Percentiles rank a stretch among this genome's conserved stretches.
These are phyloP conservation scores for Scleropages formosus DNA, from an alignment of 2,797 vertebrate genomes.

Conservation along the genomic window DNA sequence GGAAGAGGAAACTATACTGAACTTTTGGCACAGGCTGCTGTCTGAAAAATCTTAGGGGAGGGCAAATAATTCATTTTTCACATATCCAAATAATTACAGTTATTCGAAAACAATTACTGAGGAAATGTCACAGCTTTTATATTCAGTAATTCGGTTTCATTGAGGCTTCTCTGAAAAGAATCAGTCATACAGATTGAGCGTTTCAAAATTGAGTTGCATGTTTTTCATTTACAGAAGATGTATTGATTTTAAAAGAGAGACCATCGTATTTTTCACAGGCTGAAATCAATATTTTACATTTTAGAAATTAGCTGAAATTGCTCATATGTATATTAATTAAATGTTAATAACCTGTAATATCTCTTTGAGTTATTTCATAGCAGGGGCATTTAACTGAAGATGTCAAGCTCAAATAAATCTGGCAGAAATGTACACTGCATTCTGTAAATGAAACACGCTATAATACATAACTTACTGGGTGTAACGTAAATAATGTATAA, in stretches of 20 bases:
- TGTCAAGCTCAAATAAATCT: neutral
- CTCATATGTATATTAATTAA: slow-evolving; percentile 55
- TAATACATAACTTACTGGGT: too few relatives aligned
- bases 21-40: slow-evolving; percentile 45
- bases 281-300: slow-evolving; percentile 39
- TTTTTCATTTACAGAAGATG: slow-evolving; percentile 47
- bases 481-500: slow-evolving; percentile 4
- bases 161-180: slow-evolving; percentile 66
- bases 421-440: too few relatives aligned
- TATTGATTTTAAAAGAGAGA: slow-evolving; percentile 48
- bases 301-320: slow-evolving; percentile 52
- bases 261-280: slow-evolving; percentile 36
- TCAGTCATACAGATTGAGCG: slow-evolving; percentile 61
- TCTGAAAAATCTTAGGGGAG: slow-evolving; percentile 41
- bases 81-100: slow-evolving; percentile 72
- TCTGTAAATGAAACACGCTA: too few relatives aligned
- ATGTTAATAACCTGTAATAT: slow-evolving; percentile 40
- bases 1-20: slow-evolving; percentile 49
- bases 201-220: slow-evolving; percentile 55
- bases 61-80: slow-evolving; percentile 64
- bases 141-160: slow-evolving; percentile 65
- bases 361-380: slow-evolving; percentile 39
- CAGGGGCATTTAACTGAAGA: slow-evolving; percentile 13
- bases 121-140: slow-evolving; percentile 57
- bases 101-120: slow-evolving; percentile 71